phyloP scores from a whole-genome alignment of 2,113 vertebrate species.

The Vimba vimba region DNA sequence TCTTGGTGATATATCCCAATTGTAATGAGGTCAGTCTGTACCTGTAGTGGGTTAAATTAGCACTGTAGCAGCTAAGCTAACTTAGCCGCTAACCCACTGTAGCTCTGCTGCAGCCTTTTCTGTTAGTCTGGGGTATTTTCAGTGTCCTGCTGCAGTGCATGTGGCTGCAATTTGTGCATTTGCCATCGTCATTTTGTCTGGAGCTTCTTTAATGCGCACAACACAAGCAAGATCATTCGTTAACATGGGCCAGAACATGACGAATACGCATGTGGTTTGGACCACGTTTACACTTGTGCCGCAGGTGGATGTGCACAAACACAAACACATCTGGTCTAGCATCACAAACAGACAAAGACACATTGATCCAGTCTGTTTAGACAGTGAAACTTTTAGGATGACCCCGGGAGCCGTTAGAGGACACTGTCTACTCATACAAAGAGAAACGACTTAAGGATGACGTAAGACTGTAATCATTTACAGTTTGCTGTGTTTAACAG shows the following conservation, averaged over 20 bases:
- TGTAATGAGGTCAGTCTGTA: background rate
- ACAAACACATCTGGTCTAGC: conserved; percentile 46
- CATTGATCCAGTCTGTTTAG: background rate
- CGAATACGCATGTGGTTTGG: background rate
- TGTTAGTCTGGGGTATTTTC: conserved; percentile 9
- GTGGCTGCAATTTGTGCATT: conserved; percentile 64
- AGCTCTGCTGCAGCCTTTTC: conserved; percentile 20
- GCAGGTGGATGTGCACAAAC: conserved; percentile 50
- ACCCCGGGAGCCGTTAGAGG: background rate
- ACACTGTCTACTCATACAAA: conserved; percentile 9
- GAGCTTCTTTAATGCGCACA: conserved; percentile 46
- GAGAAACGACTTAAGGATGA: conserved; percentile 17
- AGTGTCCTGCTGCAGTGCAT: conserved; percentile 65
- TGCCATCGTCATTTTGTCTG: conserved; percentile 62
- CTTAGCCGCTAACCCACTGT: background rate
- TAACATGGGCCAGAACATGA: conserved; percentile 12
- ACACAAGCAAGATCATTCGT: conserved; percentile 45
- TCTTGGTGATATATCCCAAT: background rate
- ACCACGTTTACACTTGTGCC: conserved; percentile 31
- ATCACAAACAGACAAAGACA: conserved; percentile 40
- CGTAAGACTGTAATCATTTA: background rate
- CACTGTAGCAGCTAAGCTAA: background rate
- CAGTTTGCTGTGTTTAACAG: background rate
- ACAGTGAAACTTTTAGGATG: conserved; percentile 11
- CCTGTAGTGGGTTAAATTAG: background rate